Percentiles rank a stretch among this genome's conserved stretches.
These are phyloP conservation scores for Petrocephalus schoutedeni DNA, from an alignment of 2,797 vertebrate genomes.

Conservation along the genomic window DNA sequence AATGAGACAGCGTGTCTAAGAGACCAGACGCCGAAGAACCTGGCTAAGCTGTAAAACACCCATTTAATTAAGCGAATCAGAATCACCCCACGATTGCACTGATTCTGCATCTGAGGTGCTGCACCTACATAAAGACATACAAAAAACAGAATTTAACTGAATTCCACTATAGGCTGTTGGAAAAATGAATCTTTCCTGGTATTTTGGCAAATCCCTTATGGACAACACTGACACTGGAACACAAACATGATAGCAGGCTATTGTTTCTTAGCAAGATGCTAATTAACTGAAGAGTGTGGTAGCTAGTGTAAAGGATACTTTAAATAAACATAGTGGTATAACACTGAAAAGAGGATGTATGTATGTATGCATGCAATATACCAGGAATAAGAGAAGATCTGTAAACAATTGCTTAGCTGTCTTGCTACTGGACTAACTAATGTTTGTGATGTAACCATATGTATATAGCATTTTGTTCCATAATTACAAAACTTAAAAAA, in stretches of 20 bases:
- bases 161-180: neutral
- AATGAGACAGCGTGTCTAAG: neutral
- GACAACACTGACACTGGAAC: neutral
- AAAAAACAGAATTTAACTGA: neutral
- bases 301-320: neutral
- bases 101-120: neutral
- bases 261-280: neutral
- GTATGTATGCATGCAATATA: neutral
- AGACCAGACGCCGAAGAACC: neutral
- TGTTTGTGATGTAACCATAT: neutral
- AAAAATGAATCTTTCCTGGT: neutral
- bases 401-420: neutral
- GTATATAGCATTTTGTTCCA: neutral
- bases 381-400: neutral
- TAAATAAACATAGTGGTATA: neutral
- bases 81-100: neutral
- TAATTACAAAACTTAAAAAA: neutral
- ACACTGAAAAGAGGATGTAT: neutral
- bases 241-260: neutral
- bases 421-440: neutral
- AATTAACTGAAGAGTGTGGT: neutral
- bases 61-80: neutral
- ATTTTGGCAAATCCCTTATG: neutral
- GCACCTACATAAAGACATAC: neutral
- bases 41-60: neutral